phyloP scores from a whole-genome alignment of 2,797 vertebrate genomes.

The Odontamblyopus lacepedii region DNA sequence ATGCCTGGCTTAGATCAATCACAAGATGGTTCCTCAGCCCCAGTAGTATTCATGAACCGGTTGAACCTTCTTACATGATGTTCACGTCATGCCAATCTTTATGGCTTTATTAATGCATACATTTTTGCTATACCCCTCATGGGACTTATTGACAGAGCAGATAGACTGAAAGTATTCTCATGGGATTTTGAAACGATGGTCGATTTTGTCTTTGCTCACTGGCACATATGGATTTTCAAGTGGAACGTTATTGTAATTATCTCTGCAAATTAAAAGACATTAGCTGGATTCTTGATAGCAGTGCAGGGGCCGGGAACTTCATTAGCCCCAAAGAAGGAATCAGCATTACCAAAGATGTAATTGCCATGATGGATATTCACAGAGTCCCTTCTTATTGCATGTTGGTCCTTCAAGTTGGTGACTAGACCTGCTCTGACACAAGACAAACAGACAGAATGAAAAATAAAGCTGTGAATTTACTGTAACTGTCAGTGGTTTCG shows the following conservation, averaged over 20 bases:
- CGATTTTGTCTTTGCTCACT: conserved; percentile 62
- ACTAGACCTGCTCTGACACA: conserved; percentile 8
- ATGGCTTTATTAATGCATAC: conserved; percentile 40
- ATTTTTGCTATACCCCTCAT: conserved; percentile 34
- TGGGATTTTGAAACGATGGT: conserved; percentile 39
- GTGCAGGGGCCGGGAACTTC: conserved; percentile 67
- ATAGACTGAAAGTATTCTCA: conserved; percentile 54
- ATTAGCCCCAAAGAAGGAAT: conserved; percentile 70
- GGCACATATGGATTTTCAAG: conserved; percentile 67
- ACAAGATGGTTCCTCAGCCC: too few species aligned
- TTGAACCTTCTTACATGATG: conserved; percentile 15
- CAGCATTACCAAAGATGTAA: conserved; percentile 63
- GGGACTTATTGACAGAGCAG: conserved; percentile 46
- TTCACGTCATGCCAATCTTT: conserved; percentile 38
- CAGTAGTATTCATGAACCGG: too few species aligned
- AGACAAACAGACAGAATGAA: conserved; percentile 31
- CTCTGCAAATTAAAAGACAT: conserved; percentile 77
- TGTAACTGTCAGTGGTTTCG: conserved; percentile 12
- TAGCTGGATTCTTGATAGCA: conserved; percentile 64
- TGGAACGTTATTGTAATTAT: conserved; percentile 76
- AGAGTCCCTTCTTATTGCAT: conserved; percentile 46
- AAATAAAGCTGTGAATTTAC: conserved; percentile 23
- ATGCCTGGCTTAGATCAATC: too few species aligned
- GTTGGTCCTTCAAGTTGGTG: conserved; percentile 25
- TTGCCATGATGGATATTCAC: conserved; percentile 65